Evolutionary conservation across 2,113 vertebrate genomes (phyloP).

Genomic region (Cyprinodon brontotheroides): DNA sequence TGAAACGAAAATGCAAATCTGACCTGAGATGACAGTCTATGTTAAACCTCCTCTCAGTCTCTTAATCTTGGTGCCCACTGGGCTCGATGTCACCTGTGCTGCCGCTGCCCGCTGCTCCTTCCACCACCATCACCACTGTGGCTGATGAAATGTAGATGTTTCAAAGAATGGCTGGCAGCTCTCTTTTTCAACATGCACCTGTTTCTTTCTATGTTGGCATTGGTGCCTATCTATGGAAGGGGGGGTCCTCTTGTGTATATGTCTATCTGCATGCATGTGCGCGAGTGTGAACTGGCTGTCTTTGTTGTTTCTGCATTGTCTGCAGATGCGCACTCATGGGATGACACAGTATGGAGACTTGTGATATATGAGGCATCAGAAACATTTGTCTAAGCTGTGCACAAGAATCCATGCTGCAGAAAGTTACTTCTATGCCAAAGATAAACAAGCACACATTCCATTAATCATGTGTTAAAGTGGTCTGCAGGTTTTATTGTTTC

Average conservation of each 20-base stretch:
- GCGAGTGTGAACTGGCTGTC: slow-evolving; percentile 33
- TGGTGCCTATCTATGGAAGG: not conserved
- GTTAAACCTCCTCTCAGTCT: slow-evolving; percentile 63
- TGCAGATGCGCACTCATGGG: slow-evolving; percentile 53
- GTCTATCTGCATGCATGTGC: slow-evolving; percentile 11
- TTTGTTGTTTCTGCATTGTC: slow-evolving; percentile 61
- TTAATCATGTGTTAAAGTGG: not conserved
- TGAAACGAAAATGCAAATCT: slow-evolving; percentile 76
- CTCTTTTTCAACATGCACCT: slow-evolving; percentile 66
- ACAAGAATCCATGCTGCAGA: slow-evolving; percentile 3
- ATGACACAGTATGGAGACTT: slow-evolving; percentile 52
- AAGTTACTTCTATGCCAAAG: not conserved
- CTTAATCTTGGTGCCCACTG: slow-evolving; percentile 65
- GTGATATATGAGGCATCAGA: slow-evolving; percentile 63
- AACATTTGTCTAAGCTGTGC: slow-evolving; percentile 56
- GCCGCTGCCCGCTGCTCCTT: slow-evolving; percentile 20
- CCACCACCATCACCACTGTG: slow-evolving; percentile 29
- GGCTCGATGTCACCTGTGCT: slow-evolving; percentile 56
- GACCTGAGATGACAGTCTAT: slow-evolving; percentile 72
- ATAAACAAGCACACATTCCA: not conserved
- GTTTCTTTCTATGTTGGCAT: slow-evolving; percentile 33
- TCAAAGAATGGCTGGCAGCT: slow-evolving; percentile 64
- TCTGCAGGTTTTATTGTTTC: not conserved
- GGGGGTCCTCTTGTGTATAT: slow-evolving; percentile 12
- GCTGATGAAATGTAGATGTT: slow-evolving; percentile 73